phyloP scores from a whole-genome alignment of 2,797 vertebrate species.

The Enoplosus armatus region DNA sequence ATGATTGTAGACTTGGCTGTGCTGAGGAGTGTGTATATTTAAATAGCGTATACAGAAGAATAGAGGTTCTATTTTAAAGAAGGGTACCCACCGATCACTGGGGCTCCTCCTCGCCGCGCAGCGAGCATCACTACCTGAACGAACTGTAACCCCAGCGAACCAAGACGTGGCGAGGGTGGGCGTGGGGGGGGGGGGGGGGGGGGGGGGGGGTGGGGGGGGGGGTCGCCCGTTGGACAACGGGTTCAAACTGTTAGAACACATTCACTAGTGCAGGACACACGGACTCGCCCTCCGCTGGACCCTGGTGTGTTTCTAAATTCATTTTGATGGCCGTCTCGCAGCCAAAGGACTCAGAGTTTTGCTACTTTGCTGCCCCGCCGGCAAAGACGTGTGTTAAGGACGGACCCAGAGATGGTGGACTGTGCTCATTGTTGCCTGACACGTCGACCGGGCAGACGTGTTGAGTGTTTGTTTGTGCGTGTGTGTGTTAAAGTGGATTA shows the following conservation, averaged over 20 bases:
- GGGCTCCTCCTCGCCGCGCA: conserved; percentile 41
- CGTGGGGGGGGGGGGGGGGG: too few relatives aligned
- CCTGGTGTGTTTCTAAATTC: conserved; percentile 17
- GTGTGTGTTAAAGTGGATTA: conserved; percentile 41
- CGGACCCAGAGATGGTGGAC: conserved; percentile 29
- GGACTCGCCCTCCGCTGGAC: conserved; percentile 28
- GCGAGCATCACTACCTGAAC: conserved; percentile 64
- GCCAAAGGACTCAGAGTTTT: conserved; percentile 32
- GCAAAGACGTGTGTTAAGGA: conserved; percentile 23
- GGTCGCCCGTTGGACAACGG: conserved; percentile 9
- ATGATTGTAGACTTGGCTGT: conserved; percentile 88
- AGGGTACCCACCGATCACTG: conserved; percentile 48
- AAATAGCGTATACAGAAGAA: conserved; percentile 80
- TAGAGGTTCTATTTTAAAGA: conserved; percentile 82
- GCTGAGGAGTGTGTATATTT: conserved; percentile 86
- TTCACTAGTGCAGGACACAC: conserved; percentile 34
- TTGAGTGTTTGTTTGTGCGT: conserved; percentile 36
- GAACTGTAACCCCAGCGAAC: conserved; percentile 45
- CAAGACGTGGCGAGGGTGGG: conserved; percentile 3
- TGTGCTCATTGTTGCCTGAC: conserved; percentile 34
- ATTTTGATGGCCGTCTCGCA: conserved; percentile 19
- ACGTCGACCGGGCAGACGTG: conserved; percentile 27
- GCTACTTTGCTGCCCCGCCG: conserved; percentile 26
- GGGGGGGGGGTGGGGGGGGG: too few relatives aligned
- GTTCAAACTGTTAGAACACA: conserved; percentile 35